These are phyloP conservation scores for Theristicus caerulescens DNA, from an alignment of 2,113 vertebrate species.

Conservation along the genomic window DNA sequence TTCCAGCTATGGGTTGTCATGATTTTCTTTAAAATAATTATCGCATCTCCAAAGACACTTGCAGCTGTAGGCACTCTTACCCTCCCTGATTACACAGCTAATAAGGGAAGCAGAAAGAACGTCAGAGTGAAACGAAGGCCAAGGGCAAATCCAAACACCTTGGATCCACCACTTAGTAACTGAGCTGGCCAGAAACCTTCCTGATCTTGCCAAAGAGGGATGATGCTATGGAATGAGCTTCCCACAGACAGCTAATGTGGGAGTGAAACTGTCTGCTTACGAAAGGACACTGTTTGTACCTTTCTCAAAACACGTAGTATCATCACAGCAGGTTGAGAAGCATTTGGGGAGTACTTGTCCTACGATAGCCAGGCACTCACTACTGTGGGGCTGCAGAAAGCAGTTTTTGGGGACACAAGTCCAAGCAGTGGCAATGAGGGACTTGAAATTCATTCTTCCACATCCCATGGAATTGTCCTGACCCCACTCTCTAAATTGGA, in stretches of 20 bases:
- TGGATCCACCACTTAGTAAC: neutral
- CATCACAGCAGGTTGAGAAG: neutral
- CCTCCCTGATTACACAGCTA: conserved; percentile 34
- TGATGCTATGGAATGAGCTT: conserved; percentile 57
- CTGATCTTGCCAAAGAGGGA: conserved; percentile 15
- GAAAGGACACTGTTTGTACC: neutral
- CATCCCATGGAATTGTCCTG: neutral
- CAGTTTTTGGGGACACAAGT: neutral
- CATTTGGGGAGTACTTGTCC: neutral
- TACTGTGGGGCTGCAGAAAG: neutral
- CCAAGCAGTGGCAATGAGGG: neutral
- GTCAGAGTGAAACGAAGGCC: conserved; percentile 1
- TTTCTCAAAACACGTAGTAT: neutral
- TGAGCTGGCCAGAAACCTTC: neutral
- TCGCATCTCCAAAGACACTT: conserved; percentile 3
- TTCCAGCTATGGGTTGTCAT: conserved; percentile 14
- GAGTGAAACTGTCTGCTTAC: neutral
- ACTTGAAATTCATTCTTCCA: neutral
- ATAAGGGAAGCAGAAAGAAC: neutral
- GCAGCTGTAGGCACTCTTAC: conserved; percentile 17
- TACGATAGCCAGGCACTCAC: neutral
- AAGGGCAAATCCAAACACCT: conserved; percentile 46
- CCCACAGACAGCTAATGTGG: neutral
- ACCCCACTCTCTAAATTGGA: neutral
- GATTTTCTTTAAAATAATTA: conserved; percentile 17